These are phyloP conservation scores for Ceyx erithaca DNA, from an alignment of 2,797 vertebrate genomes.

Conservation along the genomic window DNA sequence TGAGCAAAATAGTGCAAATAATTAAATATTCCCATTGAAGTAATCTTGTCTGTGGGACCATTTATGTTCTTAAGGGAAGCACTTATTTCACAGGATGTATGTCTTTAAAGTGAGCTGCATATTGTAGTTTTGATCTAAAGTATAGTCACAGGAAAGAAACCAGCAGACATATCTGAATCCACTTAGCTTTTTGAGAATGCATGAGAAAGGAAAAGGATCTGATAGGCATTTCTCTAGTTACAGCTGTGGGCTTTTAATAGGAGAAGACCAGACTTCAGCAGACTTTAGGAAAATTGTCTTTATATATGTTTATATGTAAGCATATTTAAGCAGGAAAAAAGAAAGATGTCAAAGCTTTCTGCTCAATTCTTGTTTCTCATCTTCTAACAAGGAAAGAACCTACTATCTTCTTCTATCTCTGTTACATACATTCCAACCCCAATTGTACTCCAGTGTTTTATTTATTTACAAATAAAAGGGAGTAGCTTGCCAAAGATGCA, in stretches of 20 bases:
- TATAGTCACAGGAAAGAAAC: background rate
- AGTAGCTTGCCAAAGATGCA: background rate
- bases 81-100: background rate
- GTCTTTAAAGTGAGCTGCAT: background rate
- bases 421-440: background rate
- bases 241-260: background rate
- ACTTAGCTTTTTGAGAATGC: background rate
- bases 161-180: background rate
- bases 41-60: background rate
- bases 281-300: background rate
- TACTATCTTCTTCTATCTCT: background rate
- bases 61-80: background rate
- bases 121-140: background rate
- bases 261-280: background rate
- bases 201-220: background rate
- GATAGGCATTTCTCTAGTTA: background rate
- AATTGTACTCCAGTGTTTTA: background rate
- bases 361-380: background rate
- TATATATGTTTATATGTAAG: background rate
- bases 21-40: background rate
- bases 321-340: background rate
- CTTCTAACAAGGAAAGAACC: background rate
- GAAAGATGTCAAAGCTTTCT: background rate
- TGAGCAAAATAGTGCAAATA: background rate
- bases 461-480: constrained; percentile 20